Base-by-base conservation (phyloP, 2,888 invertebrate species). In the Petrolisthes cinctipes region DNA sequence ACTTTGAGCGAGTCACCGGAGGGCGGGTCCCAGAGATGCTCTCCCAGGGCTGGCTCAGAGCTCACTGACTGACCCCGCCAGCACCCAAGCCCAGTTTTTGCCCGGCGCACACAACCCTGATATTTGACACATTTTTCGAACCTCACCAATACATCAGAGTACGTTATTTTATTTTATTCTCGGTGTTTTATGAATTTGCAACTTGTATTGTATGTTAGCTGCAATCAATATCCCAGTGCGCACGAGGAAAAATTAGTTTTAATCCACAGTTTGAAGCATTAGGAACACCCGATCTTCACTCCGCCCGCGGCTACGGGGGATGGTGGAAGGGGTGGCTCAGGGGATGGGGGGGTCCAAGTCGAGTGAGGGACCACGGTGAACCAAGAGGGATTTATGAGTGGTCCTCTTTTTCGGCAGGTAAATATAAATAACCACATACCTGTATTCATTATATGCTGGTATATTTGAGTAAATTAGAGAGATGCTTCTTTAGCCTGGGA, bases 21-120 rank as follows among this genome's bases (percentile, higher is more conserved):
- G 61, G 61, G 23, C 68, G 75, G 56, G 61, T 76, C 78, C 83
- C 83, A 57, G 17, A 78, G 80, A 51, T 87, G 71, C 37, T 57
- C 71, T 71, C 86, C 57, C 83, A 68, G 86, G 83, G 83, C 83
- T 83, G 86, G 86, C 80, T 87, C 86, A 61, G 83, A 78, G 83
- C 86, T 87, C 83, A 87, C 86, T 87, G 83, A 83, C 86, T 87
- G 86, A 87, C 86, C 86, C 83, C 37, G 68, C 86, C 68, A 71
- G 83, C 83, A 83, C 83, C 86, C 83, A 85, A 73, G 79, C 86
- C 78, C 86, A 68, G 66, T 86, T 86, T 83, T 87, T 80, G 86
- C 80, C 83, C 79, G 80, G 71, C 54, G 78, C 54, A 53, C 79
- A 66, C 83, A 87, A 73, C 80, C 75, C 61, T 79, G 73, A 78